Percentiles rank a stretch among this genome's conserved stretches.
These are phyloP conservation scores for Diorhabda carinulata DNA, from an alignment of 1,140 invertebrate genomes.

Conservation along the genomic window DNA sequence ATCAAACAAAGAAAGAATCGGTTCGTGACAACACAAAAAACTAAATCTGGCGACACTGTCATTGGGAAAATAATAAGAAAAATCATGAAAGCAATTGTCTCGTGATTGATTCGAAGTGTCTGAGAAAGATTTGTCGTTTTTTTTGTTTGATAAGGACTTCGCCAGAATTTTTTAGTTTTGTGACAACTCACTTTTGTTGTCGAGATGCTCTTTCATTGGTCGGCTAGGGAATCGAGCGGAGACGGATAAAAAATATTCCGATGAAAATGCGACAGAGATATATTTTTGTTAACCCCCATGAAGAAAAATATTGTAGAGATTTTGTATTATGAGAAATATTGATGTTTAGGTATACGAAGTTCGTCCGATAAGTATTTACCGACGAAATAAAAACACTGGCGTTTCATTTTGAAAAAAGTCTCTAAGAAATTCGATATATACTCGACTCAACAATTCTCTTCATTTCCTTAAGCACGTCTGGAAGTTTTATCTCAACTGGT, in stretches of 20 bases:
- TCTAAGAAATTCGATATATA: no score
- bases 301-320: no score
- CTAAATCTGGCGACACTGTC: conserved; percentile 37
- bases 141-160: conserved; percentile 19
- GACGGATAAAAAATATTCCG: background rate
- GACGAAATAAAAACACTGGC: no score
- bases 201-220: conserved; percentile 6
- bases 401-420: no score
- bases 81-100: conserved; percentile 33
- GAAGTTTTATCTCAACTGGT: no score
- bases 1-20: conserved; percentile 32
- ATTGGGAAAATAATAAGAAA: conserved; percentile 40
- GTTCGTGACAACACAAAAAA: conserved; percentile 34
- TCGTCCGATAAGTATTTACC: no score
- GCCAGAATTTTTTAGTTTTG: conserved; percentile 16
- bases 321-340: no score
- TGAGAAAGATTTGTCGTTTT: conserved; percentile 18
- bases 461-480: no score
- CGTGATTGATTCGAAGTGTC: conserved; percentile 38
- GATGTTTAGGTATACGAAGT: no score
- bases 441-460: no score
- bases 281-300: no score
- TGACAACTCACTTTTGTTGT: conserved; percentile 13
- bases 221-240: background rate
- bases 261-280: background rate